Evolutionary conservation across 1,140 invertebrate genomes (phyloP).

Genomic region (Drosophila sucinea): DNA sequence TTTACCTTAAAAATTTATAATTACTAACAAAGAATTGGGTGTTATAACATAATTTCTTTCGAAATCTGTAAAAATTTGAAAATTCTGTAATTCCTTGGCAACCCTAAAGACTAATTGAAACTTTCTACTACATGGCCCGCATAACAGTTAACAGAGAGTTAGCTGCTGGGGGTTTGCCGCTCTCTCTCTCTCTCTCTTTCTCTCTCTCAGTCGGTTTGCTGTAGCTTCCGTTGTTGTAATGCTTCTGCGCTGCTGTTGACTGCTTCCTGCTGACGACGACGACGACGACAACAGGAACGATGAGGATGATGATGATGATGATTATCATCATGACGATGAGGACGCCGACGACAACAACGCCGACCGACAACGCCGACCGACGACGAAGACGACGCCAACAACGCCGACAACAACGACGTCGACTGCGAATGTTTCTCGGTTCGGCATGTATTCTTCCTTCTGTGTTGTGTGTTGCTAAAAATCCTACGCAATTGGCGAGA

Average conservation of each 20-base stretch:
- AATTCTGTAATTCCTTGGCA: slow-evolving; percentile 25
- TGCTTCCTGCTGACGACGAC: slow-evolving; percentile 29
- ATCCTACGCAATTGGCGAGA: slow-evolving; percentile 79
- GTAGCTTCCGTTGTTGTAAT: slow-evolving; percentile 74
- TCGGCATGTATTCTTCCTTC: slow-evolving; percentile 30
- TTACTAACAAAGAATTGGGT: too few relatives aligned
- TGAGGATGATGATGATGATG: slow-evolving; percentile 4
- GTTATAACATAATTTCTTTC: too few relatives aligned
- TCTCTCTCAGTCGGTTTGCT: slow-evolving; percentile 44
- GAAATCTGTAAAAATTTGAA: too few relatives aligned
- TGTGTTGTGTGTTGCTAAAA: slow-evolving; percentile 76
- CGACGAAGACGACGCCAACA: slow-evolving; percentile 26
- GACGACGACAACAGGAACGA: slow-evolving; percentile 28
- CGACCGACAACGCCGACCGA: slow-evolving; percentile 19
- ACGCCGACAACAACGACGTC: slow-evolving; percentile 35
- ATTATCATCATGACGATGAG: slow-evolving; percentile 21
- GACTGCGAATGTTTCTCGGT: slow-evolving; percentile 22
- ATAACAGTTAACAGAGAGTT: slow-evolving; percentile 45
- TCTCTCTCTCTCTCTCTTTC: neutral
- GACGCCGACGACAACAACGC: slow-evolving; percentile 17
- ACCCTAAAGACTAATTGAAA: slow-evolving; percentile 29
- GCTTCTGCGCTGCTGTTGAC: slow-evolving; percentile 65
- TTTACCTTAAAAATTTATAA: too few relatives aligned
- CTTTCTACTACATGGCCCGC: slow-evolving; percentile 10
- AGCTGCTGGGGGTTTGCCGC: slow-evolving; percentile 30